Percentiles rank a stretch among this genome's conserved stretches.
Evolutionary conservation across 53 echinoderm and acorn worm genomes (phyloP).

Genomic region (Holothuria scabra): DNA sequence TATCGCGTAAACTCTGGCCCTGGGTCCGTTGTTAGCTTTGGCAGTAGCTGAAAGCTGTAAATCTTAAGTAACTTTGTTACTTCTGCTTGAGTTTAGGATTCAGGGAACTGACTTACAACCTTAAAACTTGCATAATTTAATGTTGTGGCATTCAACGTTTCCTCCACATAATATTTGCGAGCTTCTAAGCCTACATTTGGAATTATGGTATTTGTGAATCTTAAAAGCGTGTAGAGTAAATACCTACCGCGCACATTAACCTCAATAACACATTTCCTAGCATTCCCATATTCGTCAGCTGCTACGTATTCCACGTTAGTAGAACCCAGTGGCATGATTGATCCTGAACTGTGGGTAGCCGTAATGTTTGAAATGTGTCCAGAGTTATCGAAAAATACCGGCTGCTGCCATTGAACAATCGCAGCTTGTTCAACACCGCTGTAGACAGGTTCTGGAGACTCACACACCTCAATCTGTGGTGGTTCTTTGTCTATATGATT

Average conservation of each 20-base stretch:
- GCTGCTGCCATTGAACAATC: constrained; percentile 76
- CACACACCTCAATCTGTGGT: constrained; percentile 73
- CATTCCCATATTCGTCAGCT: constrained; percentile 81
- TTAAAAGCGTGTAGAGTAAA: neutral
- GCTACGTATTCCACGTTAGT: constrained; percentile 89
- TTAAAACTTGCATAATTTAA: too few species aligned
- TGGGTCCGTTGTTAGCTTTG: too few species aligned
- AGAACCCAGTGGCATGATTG: constrained; percentile 63
- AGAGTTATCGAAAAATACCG: constrained; percentile 88
- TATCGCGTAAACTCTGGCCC: too few species aligned
- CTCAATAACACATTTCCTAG: constrained; percentile 69
- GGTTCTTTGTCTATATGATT: constrained; percentile 72
- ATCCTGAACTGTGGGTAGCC: constrained; percentile 70
- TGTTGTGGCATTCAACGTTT: too few species aligned
- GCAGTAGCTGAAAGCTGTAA: too few species aligned
- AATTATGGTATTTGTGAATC: too few species aligned
- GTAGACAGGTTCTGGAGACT: constrained; percentile 59
- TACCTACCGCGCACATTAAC: constrained; percentile 85
- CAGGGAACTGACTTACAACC: too few species aligned
- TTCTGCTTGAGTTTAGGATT: too few species aligned
- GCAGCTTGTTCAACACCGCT: constrained; percentile 49
- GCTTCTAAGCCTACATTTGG: too few species aligned
- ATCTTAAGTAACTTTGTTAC: too few species aligned
- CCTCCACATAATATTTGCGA: too few species aligned
- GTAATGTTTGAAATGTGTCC: constrained; percentile 59